phyloP scores from a whole-genome alignment of 2,888 invertebrate genomes.

The Synergus umbraculus region DNA sequence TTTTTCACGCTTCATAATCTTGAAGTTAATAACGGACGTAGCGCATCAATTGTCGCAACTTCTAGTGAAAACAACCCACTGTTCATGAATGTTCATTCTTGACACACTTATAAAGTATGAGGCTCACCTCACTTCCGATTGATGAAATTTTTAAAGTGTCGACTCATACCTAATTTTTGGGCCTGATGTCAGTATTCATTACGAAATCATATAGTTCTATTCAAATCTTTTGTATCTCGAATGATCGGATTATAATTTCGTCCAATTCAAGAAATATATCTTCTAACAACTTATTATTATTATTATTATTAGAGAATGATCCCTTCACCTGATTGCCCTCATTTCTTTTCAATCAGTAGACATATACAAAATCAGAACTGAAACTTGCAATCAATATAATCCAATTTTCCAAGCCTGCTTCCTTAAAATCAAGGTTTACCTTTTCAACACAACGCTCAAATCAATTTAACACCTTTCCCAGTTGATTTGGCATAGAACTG shows the following conservation, averaged over 20 bases:
- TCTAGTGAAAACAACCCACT: not conserved
- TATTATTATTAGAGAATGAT: conserved; percentile 15
- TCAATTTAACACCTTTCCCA: not conserved
- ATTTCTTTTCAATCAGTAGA: conserved; percentile 18
- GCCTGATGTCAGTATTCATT: not conserved
- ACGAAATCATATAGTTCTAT: too few species aligned
- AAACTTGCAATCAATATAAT: conserved; percentile 36
- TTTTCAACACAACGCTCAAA: not conserved
- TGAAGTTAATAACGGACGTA: conserved; percentile 21
- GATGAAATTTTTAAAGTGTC: not conserved
- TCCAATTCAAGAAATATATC: too few species aligned
- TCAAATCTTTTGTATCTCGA: too few species aligned
- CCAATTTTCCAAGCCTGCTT: conserved; percentile 19
- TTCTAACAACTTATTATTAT: not conserved
- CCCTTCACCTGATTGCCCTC: not conserved
- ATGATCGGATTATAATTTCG: too few species aligned
- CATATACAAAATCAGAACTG: conserved; percentile 15
- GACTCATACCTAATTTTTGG: not conserved
- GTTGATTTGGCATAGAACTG: not conserved
- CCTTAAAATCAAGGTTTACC: conserved; percentile 6
- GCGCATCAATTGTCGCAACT: conserved; percentile 19
- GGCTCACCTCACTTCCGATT: not conserved
- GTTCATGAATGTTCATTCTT: conserved; percentile 14
- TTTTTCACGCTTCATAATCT: conserved; percentile 29
- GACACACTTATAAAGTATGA: not conserved